Base-by-base conservation (phyloP, 30 jellyfish, hydroid and myxozoan species). In the Mastigias papua region DNA sequence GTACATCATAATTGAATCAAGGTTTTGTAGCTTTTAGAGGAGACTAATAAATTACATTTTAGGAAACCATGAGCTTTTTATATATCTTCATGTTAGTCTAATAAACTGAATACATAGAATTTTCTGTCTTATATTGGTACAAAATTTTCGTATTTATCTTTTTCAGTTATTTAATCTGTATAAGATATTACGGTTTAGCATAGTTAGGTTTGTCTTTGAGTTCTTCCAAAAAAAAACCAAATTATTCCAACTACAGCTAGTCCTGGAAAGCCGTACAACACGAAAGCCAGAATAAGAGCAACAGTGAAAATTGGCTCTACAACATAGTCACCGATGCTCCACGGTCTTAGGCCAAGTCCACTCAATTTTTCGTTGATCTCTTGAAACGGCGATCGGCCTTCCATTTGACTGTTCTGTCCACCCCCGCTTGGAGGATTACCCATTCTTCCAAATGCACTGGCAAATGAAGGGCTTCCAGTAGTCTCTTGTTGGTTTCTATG, bases 301-400 rank as follows among this genome's bases (percentile, higher is more conserved):
- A 92, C 91, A 16, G 79, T 50, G 64, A 86, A 73, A 7, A 92
- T 54, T 2, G 98, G 98, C 80, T 92, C 94, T 9, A 92, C 84
- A 51, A 69, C 97, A 67, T 81, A 17, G 0, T 72, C 92, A 16
- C 89, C 92, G n/a, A 92, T 48, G 35, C 68, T 79, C 80, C 93
- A 82, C 4, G 95, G 81, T 29, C 92, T 81, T 51, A 92, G 83
- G 35, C 98, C 98, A 37, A 87, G 46, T 7, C 76, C 95, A 19
- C 87, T 48, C 57, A 92, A 82, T 28, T 88, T 80, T 16, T 76
- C 65, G 57, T 92, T 92, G 62, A 92, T 81, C 34, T 77, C 98
- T 46, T 66, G 91, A 27, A 92, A 76, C 3, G 98, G 98, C 7
- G 98, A 81, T 48, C 31, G 83, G n/a, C n/a, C n/a, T 86, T 97